Percentiles rank a stretch among this genome's conserved stretches.
phyloP scores from a whole-genome alignment of 2,888 invertebrate genomes.

The Caenorhabditis panamensis region DNA sequence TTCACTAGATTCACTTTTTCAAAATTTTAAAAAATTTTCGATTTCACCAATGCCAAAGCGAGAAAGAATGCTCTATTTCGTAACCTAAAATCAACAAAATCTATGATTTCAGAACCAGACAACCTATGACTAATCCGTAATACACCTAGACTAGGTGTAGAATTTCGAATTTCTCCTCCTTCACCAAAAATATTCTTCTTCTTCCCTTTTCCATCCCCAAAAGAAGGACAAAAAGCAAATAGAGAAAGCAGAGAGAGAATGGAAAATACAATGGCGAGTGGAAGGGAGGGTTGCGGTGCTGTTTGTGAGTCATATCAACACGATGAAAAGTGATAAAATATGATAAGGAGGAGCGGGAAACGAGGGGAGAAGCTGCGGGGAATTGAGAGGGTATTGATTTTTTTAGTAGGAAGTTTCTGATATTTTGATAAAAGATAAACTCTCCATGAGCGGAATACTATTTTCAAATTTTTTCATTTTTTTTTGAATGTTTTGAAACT shows the following conservation, averaged over 20 bases:
- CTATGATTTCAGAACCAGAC: no score
- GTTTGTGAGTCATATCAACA: conserved; percentile 52
- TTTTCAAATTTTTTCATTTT: not conserved
- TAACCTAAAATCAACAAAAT: no score
- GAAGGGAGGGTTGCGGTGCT: conserved; percentile 14
- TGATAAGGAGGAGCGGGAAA: conserved; percentile 8
- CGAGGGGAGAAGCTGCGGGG: not conserved
- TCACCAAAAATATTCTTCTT: not conserved
- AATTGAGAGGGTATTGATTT: not conserved
- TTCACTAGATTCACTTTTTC: no score
- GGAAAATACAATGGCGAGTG: not conserved
- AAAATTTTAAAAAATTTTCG: not conserved
- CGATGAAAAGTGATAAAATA: conserved; percentile 22
- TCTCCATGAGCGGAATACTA: no score
- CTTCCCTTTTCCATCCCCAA: not conserved
- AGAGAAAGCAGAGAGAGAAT: conserved; percentile 15
- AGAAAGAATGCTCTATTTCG: no score
- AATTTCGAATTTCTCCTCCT: no score
- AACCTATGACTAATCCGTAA: no score
- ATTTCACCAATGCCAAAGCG: no score
- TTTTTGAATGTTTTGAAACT: not conserved
- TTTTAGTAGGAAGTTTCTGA: no score
- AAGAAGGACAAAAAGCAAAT: not conserved
- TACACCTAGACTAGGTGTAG: no score
- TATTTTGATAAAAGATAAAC: no score